Evolutionary conservation across 2,113 vertebrate species (phyloP), one percentile per base, ranked within the genome.

Genomic region (Orycteropus afer): DNA sequence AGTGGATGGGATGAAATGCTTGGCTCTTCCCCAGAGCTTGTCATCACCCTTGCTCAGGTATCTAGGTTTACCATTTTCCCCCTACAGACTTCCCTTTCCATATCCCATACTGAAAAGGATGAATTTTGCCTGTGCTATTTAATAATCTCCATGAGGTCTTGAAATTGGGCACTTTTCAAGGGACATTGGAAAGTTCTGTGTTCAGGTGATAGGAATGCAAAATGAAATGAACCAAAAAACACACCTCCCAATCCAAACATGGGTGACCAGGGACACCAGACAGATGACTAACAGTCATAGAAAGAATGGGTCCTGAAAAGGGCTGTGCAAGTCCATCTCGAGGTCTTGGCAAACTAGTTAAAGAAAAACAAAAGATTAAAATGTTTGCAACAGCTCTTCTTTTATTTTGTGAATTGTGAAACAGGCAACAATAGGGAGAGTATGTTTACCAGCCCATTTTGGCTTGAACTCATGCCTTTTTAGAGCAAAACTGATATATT

Each of bases 41-140:
- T 96, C 96, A 95, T 94, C 92, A 20, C 37, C n/a, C 55, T 93
- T 96, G 77, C 87, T 93, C 95, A 97, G 92, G 87, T 94, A 95
- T 89, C 90, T 80, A 86, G 73, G 67, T n/a, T 94, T 76, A 79
- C 85, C 34, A 79, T 88, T 87, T 91, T 80, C 40, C 63, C 81
- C 73, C 55, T 63, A 40, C 63, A 95, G 82, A 77, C 40, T 83
- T 89, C 49, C 49, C 40, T 86, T 93, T 79, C 59, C 63, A 74
- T 6, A 73, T 18, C 20, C 71, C 47, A 55, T 29, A 45, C 55
- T 22, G 47, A 29, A 57, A 94, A 93, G 77, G 74, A 40, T 79
- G 45, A 96, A 81, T 88, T 91, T 45, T 22, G 5, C 32, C 78
- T 55, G 17, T 77, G 83, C 84, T 96, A 81, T 92, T 96, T 83